Evolutionary conservation across 2,888 invertebrate genomes (phyloP), one percentile per base, ranked within the genome.

Genomic region (Acronicta aceris): DNA sequence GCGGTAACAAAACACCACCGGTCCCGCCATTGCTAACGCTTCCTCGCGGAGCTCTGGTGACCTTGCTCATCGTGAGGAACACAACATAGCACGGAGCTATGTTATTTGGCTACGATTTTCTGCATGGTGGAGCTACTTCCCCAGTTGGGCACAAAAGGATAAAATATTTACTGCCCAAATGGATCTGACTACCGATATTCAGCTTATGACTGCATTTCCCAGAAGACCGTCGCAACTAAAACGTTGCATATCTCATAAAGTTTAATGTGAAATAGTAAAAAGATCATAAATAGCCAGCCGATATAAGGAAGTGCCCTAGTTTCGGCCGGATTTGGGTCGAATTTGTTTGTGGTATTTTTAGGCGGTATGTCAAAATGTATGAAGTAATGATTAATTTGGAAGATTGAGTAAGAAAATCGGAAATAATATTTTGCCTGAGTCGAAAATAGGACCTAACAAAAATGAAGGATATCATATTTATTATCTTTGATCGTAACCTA

Each of bases 281-380:
- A 53, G 57, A 25, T 40, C 61, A 72, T 76, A 79, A 81, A 79
- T 76, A 69, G 59, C 56, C 51, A 56, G 48, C 45, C 59, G 71
- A 72, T 62, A 59, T 71, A 67, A 71, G 81, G 79, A 81, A 81
- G 54, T 62, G 76, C 0, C 59, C 73, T 40, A 66, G 53, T 60
- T 74, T 57, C 59, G 59, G 49, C 12, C 45, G 17, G 7, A 70
- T 64, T 43, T 51, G 41, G 74, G 73, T 27, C 66, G 43, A 15
- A 54, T 71, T 57, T 41, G 47, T 56, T 21, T 50, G 52, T 43
- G 16, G 40, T 53, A 12, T 10, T 33, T 13, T 54, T 43, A n/a
- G n/a, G 7, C 7, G 38, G 38, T n/a, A 38, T 38, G 38, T 38
- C 38, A 13, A 38, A 38, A 38, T n/a, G 8, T 38, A n/a, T 38